A percentile compares a stretch with the other conserved stretches of the same genome.
Evolutionary conservation across 2,888 invertebrate species (phyloP).

Genomic region (Hypsopygia costalis): DNA sequence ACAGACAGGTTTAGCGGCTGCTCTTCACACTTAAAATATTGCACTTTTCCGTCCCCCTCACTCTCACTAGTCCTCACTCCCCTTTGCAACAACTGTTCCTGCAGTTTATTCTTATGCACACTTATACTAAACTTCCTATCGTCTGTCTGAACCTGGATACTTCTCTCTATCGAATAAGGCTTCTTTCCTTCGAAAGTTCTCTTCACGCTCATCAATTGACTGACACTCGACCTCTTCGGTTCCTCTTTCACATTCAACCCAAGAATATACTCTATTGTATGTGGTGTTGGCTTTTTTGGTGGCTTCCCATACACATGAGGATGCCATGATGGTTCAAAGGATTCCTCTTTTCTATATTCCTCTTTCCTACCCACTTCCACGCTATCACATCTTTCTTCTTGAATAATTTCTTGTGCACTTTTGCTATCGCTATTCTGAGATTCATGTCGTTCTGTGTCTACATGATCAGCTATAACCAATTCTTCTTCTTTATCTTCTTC

Average conservation of each 20-base stretch:
- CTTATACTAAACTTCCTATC: slow-evolving; percentile 48
- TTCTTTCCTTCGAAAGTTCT: slow-evolving; percentile 51
- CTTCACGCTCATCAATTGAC: slow-evolving; percentile 59
- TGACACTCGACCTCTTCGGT: slow-evolving; percentile 38
- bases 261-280: slow-evolving; percentile 93
- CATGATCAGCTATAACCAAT: slow-evolving; percentile 43
- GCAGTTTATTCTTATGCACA: slow-evolving; percentile 63
- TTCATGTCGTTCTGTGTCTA: slow-evolving; percentile 28
- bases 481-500: slow-evolving; percentile 50
- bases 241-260: slow-evolving; percentile 68
- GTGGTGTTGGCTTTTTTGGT: slow-evolving; percentile 91
- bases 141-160: slow-evolving; percentile 66
- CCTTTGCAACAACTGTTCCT: slow-evolving; percentile 65
- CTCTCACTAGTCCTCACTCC: slow-evolving; percentile 60
- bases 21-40: slow-evolving; percentile 56
- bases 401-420: slow-evolving; percentile 20
- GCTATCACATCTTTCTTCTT: slow-evolving; percentile 25
- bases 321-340: slow-evolving; percentile 85
- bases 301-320: slow-evolving; percentile 93
- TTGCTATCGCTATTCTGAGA: slow-evolving; percentile 16
- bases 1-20: slow-evolving; percentile 82
- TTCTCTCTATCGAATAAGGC: slow-evolving; percentile 34
- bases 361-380: slow-evolving; percentile 14
- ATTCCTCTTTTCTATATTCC: slow-evolving; percentile 35
- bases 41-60: slow-evolving; percentile 46